A percentile compares a stretch with the other conserved stretches of the same genome.
Conservation (phyloP, 2,888 invertebrate genomes). For the Eristalinus sepulchralis region DNA sequence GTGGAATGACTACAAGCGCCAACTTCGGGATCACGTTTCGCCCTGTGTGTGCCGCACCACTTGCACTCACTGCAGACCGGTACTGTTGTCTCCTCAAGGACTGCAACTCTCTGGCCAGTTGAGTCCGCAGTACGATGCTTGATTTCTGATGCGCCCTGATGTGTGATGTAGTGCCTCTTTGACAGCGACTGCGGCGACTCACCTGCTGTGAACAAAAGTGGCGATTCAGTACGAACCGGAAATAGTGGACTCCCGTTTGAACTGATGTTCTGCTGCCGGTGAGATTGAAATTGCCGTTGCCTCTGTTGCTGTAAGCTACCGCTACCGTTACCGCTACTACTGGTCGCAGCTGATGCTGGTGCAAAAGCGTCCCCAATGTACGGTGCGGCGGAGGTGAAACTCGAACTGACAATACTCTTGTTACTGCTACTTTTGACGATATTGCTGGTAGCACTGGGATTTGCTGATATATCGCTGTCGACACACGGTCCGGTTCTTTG, state of each 20-base stretch:
- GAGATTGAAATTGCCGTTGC: slow-evolving; percentile 54
- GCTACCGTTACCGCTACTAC: slow-evolving; percentile 8
- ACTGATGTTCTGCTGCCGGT: slow-evolving; percentile 50
- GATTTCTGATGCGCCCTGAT: slow-evolving; percentile 2
- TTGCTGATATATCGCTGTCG: not conserved
- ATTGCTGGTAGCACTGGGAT: not conserved
- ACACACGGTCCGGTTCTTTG: not conserved
- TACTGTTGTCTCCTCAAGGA: slow-evolving; percentile 30
- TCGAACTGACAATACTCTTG: slow-evolving; percentile 40
- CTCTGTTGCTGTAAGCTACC: slow-evolving; percentile 31
- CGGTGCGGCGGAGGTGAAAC: slow-evolving; percentile 20
- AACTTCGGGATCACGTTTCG: slow-evolving; percentile 28
- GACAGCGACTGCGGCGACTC: slow-evolving; percentile 13
- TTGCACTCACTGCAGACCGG: slow-evolving; percentile 15
- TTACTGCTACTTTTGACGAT: slow-evolving; percentile 32
- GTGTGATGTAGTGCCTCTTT: slow-evolving; percentile 4
- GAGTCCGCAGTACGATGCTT: slow-evolving; percentile 52
- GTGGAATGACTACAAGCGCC: slow-evolving; percentile 2
- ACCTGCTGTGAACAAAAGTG: not conserved
- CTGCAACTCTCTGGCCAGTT: slow-evolving; percentile 32
- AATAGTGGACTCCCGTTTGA: slow-evolving; percentile 29
- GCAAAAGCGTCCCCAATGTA: not conserved
- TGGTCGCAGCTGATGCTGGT: slow-evolving; percentile 35
- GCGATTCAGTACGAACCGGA: not conserved
- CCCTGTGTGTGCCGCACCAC: slow-evolving; percentile 28